A percentile compares a stretch with the other conserved stretches of the same genome.
These are phyloP conservation scores for Phytoseiulus persimilis DNA, from an alignment of 2,888 invertebrate species.

Conservation along the genomic window DNA sequence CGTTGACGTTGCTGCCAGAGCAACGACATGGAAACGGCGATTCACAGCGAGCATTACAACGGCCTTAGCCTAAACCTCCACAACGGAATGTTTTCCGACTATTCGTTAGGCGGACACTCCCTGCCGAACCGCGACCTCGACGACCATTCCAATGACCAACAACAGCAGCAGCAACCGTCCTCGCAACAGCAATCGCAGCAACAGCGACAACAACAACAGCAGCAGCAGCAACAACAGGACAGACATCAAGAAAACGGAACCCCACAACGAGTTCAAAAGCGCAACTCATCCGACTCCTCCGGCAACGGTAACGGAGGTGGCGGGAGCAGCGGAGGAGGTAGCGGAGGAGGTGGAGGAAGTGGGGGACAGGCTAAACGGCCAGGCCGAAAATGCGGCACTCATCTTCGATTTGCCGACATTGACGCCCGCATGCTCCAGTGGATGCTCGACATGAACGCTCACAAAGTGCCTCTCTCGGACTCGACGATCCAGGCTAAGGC, in stretches of 20 bases:
- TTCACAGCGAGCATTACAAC: slow-evolving; percentile 27
- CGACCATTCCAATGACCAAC: neutral
- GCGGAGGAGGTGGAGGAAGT: neutral
- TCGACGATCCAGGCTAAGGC: slow-evolving; percentile 39
- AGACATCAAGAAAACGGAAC: slow-evolving; percentile 5
- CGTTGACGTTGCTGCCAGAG: slow-evolving; percentile 24
- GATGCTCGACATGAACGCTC: slow-evolving; percentile 38
- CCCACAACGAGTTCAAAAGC: slow-evolving; percentile 11
- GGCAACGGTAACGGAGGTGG: neutral
- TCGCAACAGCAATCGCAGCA: neutral
- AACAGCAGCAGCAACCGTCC: neutral
- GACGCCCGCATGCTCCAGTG: slow-evolving; percentile 38
- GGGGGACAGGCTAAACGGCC: slow-evolving; percentile 34
- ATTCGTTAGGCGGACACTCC: slow-evolving; percentile 17
- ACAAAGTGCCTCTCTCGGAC: slow-evolving; percentile 36
- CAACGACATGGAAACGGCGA: slow-evolving; percentile 18
- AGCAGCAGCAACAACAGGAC: slow-evolving; percentile 6
- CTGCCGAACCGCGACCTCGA: slow-evolving; percentile 25
- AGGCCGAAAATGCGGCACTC: slow-evolving; percentile 30
- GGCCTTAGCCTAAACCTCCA: slow-evolving; percentile 32
- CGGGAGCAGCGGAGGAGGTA: slow-evolving; percentile 14
- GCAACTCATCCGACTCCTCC: neutral
- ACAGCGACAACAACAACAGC: neutral
- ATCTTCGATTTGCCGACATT: slow-evolving; percentile 34
- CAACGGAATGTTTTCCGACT: slow-evolving; percentile 30